Evolutionary conservation across 2,888 invertebrate genomes (phyloP), one percentile per base, ranked within the genome.

Genomic region (Seladonia tumulorum): DNA sequence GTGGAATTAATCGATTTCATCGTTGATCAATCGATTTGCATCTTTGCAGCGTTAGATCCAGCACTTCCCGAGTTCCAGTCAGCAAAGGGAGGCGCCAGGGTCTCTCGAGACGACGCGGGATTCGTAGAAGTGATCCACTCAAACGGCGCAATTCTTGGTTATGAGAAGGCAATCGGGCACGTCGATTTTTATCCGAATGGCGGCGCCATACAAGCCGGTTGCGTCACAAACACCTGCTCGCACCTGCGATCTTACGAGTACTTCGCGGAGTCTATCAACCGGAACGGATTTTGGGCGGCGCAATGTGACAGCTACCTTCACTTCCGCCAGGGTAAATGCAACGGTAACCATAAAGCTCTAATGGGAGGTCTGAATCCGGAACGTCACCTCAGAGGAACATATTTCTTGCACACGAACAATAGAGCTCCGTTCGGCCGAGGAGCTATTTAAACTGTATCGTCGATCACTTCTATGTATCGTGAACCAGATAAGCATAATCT

Each of bases 181-280:
- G 92, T 90, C 25, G 95, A 95, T 81, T 95, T 95, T 82, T 95
- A 93, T 85, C 95, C 95, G 0, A 95, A 95, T 74, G 95, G 95
- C 7, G 95, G 95, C 1, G n/a, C 47, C 2, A 79, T 66, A 7
- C 95, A 95, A 84, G 77, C 86, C 0, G 95, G 94, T 1, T 95
- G 94, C 49, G 0, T 76, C 0, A 0, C 90, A 0, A 93, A 93
- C 66, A 0, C 85, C 5, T 95, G 95, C 73, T 94, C 94, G 14
- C 95, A 95, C 74, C 72, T 90, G 1, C 92, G 94, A 0, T 90
- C 94, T 8, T 93, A 82, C 81, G 72, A 88, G 66, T 93, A 91
- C 74, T 95, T 91, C 81, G 93, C 93, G 7, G 95, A 95, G 81
- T 95, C 95, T 12, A 93, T 95, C 75, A 90, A 75, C 14, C 1